Base-by-base conservation (phyloP, 2,113 vertebrate species). In the Tetraodon nigroviridis region DNA sequence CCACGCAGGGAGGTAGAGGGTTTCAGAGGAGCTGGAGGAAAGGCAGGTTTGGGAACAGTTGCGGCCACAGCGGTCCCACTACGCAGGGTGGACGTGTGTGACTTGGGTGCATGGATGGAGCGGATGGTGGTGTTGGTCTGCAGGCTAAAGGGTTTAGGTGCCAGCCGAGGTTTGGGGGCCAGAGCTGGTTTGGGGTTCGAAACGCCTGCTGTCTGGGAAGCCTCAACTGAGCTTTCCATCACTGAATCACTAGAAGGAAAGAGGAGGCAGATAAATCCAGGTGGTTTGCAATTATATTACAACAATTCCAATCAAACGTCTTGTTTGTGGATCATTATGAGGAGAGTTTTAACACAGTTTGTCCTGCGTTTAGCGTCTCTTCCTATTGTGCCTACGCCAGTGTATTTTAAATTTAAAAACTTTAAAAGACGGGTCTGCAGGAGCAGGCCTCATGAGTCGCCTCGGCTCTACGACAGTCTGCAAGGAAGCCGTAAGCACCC, bases 81-180 rank as follows among this genome's bases (percentile, higher is more conserved):
- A 32, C 46, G 63, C 21, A 44, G 48, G 21, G 64, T 2, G 44
- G 64, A 16, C 5, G 58, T 13, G 7, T 5, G 0, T 0, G 55
- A 21, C 72, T 73, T 87, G 42, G 77, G 89, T 37, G 86, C 79
- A 5, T 71, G 17, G 56, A 90, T 88, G 46, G 86, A 78, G 51
- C 75, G 86, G 49, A 89, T 66, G 45, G 48, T 32, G 44, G 64
- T 55, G 18, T 73, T 87, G 27, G 72, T 87, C 50, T 89, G 81
- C 46, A 85, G 49, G 19, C 82, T 74, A 69, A 90, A 91, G 17
- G 90, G 88, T 67, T 89, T 91, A 17, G 90, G 84, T 52, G 83
- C 22, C 11, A 90, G 75, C 17, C 29, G 72, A 24, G 90, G 85
- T 71, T 89, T 91, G 12, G 82, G 70, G 21, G 44, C 51, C n/a